These are phyloP conservation scores for Ariolimax columbianus DNA, from an alignment of 2,888 invertebrate species.

Conservation along the genomic window DNA sequence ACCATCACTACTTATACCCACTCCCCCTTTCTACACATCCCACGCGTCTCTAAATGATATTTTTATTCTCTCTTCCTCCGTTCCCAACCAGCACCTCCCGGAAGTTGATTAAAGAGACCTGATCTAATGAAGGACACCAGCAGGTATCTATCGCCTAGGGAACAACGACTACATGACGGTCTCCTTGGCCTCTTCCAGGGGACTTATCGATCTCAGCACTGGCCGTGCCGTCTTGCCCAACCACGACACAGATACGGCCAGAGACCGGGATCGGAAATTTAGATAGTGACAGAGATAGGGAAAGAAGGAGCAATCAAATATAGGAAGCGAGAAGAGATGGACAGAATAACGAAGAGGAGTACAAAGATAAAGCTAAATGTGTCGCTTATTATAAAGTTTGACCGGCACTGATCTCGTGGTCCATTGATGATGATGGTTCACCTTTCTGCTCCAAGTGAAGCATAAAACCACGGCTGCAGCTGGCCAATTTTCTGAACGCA, in stretches of 20 bases:
- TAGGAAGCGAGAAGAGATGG: not conserved
- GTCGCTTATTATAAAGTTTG: too few relatives aligned
- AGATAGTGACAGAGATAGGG: conserved; percentile 5
- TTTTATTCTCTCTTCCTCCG: not conserved
- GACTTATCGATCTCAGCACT: not conserved
- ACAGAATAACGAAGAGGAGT: too few relatives aligned
- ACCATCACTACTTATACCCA: too few relatives aligned
- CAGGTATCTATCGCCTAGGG: conserved; percentile 19
- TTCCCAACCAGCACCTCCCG: not conserved
- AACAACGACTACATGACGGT: not conserved
- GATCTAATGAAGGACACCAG: conserved; percentile 12
- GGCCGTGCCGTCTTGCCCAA: not conserved
- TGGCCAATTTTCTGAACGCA: too few relatives aligned
- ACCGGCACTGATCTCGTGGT: too few relatives aligned
- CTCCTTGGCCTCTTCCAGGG: not conserved
- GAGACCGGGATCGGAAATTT: not conserved
- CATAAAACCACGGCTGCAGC: too few relatives aligned
- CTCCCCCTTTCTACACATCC: not conserved
- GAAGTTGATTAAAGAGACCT: conserved; percentile 19
- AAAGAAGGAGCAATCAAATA: not conserved
- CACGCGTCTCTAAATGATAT: not conserved
- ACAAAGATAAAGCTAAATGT: too few relatives aligned
- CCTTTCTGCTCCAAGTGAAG: too few relatives aligned
- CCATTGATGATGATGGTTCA: too few relatives aligned
- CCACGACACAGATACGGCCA: not conserved